phyloP scores from a whole-genome alignment of 1,140 invertebrate genomes.

The Bathynomus jamesi region DNA sequence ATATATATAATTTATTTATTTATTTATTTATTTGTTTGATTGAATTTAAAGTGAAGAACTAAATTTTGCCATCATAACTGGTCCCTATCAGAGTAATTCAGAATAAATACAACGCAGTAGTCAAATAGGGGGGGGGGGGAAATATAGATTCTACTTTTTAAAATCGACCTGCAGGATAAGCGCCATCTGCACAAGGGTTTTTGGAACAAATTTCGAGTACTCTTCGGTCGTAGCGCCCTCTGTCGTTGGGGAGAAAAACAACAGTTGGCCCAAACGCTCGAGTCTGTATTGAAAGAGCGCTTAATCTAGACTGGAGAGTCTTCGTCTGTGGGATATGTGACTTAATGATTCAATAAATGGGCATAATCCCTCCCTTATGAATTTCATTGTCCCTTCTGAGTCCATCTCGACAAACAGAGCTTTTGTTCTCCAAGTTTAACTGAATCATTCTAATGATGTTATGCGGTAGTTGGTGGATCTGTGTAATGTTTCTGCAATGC shows the following conservation, averaged over 20 bases:
- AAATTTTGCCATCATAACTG: neutral
- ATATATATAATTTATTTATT: neutral
- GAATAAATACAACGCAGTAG: neutral
- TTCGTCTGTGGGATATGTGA: neutral
- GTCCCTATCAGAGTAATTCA: neutral
- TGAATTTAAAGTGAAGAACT: neutral
- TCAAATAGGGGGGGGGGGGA: too few relatives aligned
- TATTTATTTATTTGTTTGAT: neutral
- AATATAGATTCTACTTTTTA: too few relatives aligned
- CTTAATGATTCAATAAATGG: constrained; percentile 1
- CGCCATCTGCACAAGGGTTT: neutral
- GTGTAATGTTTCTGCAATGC: neutral
- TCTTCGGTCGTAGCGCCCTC: neutral
- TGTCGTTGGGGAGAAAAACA: neutral
- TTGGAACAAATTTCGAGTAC: neutral
- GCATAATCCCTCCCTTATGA: neutral
- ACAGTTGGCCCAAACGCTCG: neutral
- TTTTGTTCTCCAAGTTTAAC: neutral
- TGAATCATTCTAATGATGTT: neutral
- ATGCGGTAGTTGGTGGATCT: neutral
- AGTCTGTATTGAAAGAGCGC: neutral
- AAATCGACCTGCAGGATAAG: neutral
- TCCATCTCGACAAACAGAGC: neutral
- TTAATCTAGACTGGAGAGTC: neutral
- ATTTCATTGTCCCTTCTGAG: neutral